phyloP scores from a whole-genome alignment of 2,888 invertebrate species.

The Arenicola marina region DNA sequence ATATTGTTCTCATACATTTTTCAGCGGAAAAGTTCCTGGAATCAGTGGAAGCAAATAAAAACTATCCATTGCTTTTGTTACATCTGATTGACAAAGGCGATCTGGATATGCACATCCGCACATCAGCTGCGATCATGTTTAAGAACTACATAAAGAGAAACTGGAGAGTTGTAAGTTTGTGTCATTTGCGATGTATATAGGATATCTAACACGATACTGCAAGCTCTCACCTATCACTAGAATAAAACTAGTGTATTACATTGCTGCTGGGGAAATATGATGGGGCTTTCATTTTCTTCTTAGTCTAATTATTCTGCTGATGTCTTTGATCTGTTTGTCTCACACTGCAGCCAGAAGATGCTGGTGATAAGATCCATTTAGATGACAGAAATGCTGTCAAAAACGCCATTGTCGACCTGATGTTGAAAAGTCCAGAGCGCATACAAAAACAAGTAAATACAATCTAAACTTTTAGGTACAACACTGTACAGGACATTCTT shows the following conservation, averaged over 20 bases:
- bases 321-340: too few species aligned
- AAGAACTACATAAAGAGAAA: slow-evolving; percentile 97
- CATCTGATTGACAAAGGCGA: slow-evolving; percentile 78
- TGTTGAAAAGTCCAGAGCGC: slow-evolving; percentile 87
- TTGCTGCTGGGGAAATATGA: too few species aligned
- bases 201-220: background rate
- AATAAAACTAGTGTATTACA: too few species aligned
- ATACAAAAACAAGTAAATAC: slow-evolving; percentile 82
- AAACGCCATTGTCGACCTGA: slow-evolving; percentile 82
- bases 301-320: too few species aligned
- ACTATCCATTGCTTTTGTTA: slow-evolving; percentile 84
- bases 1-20: slow-evolving; percentile 37
- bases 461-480: background rate
- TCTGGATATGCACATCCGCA: slow-evolving; percentile 78
- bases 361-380: slow-evolving; percentile 77
- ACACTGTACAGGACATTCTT: too few species aligned
- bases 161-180: slow-evolving; percentile 71
- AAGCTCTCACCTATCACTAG: background rate
- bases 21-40: slow-evolving; percentile 90
- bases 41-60: slow-evolving; percentile 86
- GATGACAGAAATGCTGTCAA: slow-evolving; percentile 82
- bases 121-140: slow-evolving; percentile 90
- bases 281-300: too few species aligned
- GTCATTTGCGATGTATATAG: too few species aligned
- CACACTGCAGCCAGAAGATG: slow-evolving; percentile 71